Evolutionary conservation across 1,140 invertebrate genomes (phyloP), one percentile per base, ranked within the genome.

Genomic region (Acyrthosiphon pisum): DNA sequence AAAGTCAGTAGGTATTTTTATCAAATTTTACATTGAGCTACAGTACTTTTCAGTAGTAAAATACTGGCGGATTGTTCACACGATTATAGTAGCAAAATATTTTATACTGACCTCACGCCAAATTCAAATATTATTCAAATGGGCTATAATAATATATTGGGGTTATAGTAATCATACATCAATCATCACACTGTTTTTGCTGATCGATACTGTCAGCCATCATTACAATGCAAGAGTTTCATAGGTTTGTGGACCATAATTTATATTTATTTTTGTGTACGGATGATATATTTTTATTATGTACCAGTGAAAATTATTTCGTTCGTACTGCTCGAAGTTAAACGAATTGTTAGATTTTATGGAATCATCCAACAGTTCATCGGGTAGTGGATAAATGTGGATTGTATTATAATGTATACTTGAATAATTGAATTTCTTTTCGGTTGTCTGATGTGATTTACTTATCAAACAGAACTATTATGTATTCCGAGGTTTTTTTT

Each of bases 101-200:
- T 20, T 50, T 87, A 48, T 20, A n/a, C 84, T 87, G 44, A 87
- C 44, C 84, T 30, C 11, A 46, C 30, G 1, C 44, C 9, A 30
- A 87, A 87, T 87, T 48, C 84, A 87, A 87, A 48, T 87, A 87
- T 48, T 87, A 87, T 87, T 46, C 44, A 87, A 48, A 87, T 87
- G 84, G 20, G 84, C 35, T 37, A 22, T 81, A 81, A 37, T 35
- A 81, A 48, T 48, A 87, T 87, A 87, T 87, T 37, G 44, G 26
- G 41, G 30, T 9, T 41, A 3, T 41, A 20, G 30, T 87, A 87
- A 84, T 84, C 84, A 26, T 87, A 11, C 44, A 87, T 48, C 84
- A 87, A 87, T 87, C 84, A 87, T 37, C 11, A 46, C 6, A 46
- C 26, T 87, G 26, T 87, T 87, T 87, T 87, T 48, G 11, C 26